Evolutionary conservation across 2,113 vertebrate genomes (phyloP).

Genomic region (Amia ocellicauda): DNA sequence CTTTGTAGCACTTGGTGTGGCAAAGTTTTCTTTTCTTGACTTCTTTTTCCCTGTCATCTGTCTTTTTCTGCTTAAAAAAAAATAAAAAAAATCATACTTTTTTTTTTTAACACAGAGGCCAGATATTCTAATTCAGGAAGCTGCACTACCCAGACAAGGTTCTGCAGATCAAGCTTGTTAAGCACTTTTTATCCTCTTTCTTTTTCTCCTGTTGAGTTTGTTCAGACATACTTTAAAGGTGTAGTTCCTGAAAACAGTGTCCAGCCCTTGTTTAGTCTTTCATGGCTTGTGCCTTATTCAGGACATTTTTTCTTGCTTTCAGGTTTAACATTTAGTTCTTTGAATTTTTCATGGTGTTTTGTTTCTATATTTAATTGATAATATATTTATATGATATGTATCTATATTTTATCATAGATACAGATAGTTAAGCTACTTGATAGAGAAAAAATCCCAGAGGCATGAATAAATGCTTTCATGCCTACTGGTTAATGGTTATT

Average conservation of each 20-base stretch:
- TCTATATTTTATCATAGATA: too few relatives aligned
- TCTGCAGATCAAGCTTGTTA: conserved; percentile 28
- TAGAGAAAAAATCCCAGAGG: too few relatives aligned
- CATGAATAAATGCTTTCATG: too few relatives aligned
- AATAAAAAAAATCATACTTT: too few relatives aligned
- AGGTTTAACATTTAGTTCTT: too few relatives aligned
- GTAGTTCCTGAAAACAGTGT: background rate
- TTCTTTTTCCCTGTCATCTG: background rate
- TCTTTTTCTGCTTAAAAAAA: background rate
- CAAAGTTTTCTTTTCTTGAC: background rate
- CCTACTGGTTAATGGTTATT: too few relatives aligned
- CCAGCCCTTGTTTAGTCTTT: background rate
- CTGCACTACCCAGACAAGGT: conserved; percentile 21
- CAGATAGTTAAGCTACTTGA: too few relatives aligned
- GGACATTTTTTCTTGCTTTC: background rate
- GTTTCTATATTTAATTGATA: background rate
- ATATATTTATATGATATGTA: too few relatives aligned
- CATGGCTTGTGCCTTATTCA: background rate
- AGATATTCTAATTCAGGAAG: conserved; percentile 30
- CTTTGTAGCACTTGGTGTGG: background rate
- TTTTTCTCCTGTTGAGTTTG: background rate
- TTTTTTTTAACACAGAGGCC: conserved; percentile 11
- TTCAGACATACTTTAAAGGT: background rate
- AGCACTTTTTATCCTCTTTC: too few relatives aligned
- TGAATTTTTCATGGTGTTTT: background rate